Base-by-base conservation (phyloP, 2,113 vertebrate genomes). In the Phylloscopus whistleri region DNA sequence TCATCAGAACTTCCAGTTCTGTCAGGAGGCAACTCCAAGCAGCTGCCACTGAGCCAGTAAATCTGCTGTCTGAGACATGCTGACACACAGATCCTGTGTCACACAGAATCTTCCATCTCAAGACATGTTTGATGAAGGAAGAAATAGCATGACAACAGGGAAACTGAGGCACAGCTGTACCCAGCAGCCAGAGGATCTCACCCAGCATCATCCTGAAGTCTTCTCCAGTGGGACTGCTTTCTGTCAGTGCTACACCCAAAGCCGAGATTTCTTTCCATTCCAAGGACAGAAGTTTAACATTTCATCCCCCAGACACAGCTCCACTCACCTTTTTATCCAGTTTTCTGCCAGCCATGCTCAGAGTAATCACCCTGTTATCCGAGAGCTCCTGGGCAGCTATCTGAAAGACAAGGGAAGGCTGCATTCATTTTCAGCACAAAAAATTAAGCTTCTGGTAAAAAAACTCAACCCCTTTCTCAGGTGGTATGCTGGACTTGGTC, bases 341-440 rank as follows among this genome's bases (percentile, higher is more conserved):
- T 92, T 99, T 99, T 89, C 99, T 98, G 97, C 99, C 99, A 7
- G 98, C 99, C 98, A 99, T 97, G 89, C 98, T 99, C 94, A 99
- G 97, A 4, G 99, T 99, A 95, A 99, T 99, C 98, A 99, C 99
- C 78, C 99, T 99, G 98, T 99, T 99, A 97, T 99, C 99, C 1
- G 99, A 99, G 93, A 99, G 98, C 97, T 99, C 99, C 97, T 99
- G 99, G 66, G 99, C 99, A 73, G 99, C 98, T 90, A 99, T 98
- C 99, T 99, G 96, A 31, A 96, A 97, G 73, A 73, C 69, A 96
- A 92, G n/a, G 35, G 74, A 41, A 79, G 35, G 46, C 5, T 60
- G 27, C 1, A 1, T 16, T 95, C 22, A 64, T 48, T 58, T 68
- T 39, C 63, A 76, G 58, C 72, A 70, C 3, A 7, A 55, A 76